Base-by-base conservation (phyloP, 2,797 vertebrate species). In the Sebastes nivosus region DNA sequence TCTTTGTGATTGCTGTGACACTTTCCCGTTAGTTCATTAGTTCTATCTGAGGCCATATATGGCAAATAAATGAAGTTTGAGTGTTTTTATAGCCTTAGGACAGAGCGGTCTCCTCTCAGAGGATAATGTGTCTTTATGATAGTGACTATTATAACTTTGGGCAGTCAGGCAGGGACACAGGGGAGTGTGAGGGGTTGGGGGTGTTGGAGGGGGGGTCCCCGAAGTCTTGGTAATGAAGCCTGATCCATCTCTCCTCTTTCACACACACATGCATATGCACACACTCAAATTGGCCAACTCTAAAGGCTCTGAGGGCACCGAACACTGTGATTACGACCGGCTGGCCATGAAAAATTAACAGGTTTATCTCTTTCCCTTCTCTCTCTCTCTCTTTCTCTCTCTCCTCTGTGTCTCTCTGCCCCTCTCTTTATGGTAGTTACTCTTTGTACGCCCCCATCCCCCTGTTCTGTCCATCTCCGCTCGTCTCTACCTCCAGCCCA, bases 341-440 rank as follows among this genome's bases (percentile, higher is more conserved):
- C 93, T 94, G 91, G 92, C 92, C 93, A 93, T 96, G 94, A 95
- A 95, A 95, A 95, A 96, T 95, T 93, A 95, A 94, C 94, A 94
- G 93, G 94, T 96, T 96, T 96, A 96, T 96, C 95, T 95, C 89
- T 73, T 80, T 61, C 74, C 76, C 61, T 70, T 79, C 70, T 29
- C 46, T 79, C 75, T 57, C 70, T 29, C 46, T 74, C 60, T 84
- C 29, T 68, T 8, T 4, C 32, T 57, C 60, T 74, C 68, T 75
- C 63, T 75, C 60, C 63, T 75, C 76, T 66, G 81, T 86, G 79
- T 85, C 81, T 89, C 70, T 81, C 85, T 85, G 80, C 83, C 81
- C 78, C 72, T 83, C 83, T 89, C 91, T 93, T 89, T 87, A 89
- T 83, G 78, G 88, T 88, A 91, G 88, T 90, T 92, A 88, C 81